A percentile compares a stretch with the other conserved stretches of the same genome.
Conservation (phyloP, 1,140 invertebrate species). For the Caerostris extrusa region DNA sequence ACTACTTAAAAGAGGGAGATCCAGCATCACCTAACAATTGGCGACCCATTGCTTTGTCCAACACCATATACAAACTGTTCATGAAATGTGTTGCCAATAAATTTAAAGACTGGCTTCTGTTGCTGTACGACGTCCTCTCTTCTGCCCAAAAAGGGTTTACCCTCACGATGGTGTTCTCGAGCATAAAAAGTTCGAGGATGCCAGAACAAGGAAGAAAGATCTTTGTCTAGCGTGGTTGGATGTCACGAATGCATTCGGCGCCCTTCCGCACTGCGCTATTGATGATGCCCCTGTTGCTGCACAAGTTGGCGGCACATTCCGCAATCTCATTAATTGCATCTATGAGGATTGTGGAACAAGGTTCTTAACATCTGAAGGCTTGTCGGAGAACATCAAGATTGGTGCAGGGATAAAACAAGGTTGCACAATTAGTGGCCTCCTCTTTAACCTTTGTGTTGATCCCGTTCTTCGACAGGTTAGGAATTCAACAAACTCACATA, state of each 20-base stretch:
- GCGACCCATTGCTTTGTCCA: too few relatives aligned
- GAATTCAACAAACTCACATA: accelerated
- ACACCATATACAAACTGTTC: too few relatives aligned
- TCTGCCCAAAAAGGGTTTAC: not conserved
- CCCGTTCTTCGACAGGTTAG: not conserved
- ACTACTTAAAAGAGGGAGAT: too few relatives aligned
- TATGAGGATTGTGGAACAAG: not conserved
- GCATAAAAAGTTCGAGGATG: too few relatives aligned
- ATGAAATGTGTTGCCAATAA: not conserved
- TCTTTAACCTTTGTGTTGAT: not conserved
- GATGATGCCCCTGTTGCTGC: accelerated
- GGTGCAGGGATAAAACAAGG: not conserved
- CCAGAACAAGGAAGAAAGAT: too few relatives aligned
- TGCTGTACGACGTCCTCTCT: not conserved
- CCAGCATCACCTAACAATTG: too few relatives aligned
- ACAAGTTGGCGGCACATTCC: not conserved
- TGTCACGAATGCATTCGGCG: not conserved
- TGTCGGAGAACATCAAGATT: not conserved
- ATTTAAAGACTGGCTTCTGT: not conserved
- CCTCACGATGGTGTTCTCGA: not conserved
- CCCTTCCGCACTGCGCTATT: not conserved
- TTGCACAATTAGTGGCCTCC: not conserved
- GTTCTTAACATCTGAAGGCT: not conserved
- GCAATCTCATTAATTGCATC: accelerated
- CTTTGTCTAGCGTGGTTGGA: not conserved